Conservation (phyloP, 2,797 vertebrate species). For the Sebastes oblongus region DNA sequence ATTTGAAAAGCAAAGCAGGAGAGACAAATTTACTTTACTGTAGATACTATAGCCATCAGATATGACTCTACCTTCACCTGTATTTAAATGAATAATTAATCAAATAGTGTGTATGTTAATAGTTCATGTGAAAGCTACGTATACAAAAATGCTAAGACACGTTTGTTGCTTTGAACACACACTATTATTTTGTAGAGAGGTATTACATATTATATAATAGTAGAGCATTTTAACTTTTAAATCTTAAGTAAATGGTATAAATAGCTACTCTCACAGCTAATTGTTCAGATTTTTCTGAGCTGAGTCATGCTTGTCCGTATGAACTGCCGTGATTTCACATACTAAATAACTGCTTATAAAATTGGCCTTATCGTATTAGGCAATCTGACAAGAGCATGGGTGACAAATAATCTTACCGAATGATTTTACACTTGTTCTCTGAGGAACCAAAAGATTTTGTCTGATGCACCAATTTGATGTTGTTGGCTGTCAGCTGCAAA, state of each 20-base stretch:
- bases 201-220: background rate
- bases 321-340: background rate
- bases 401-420: background rate
- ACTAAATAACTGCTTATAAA: background rate
- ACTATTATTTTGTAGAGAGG: background rate
- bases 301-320: background rate
- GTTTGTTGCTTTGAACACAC: background rate
- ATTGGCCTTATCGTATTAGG: background rate
- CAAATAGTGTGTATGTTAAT: background rate
- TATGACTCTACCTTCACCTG: background rate
- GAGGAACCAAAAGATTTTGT: background rate
- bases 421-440: background rate
- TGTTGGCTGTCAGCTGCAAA: background rate
- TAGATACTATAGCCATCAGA: background rate
- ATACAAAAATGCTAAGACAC: background rate
- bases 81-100: background rate
- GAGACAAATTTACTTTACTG: background rate
- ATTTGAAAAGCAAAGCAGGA: background rate
- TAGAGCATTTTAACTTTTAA: background rate
- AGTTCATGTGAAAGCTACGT: background rate
- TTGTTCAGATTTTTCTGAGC: background rate
- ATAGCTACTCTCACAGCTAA: background rate
- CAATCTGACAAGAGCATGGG: background rate
- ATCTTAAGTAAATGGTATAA: background rate
- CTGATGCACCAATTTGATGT: background rate